Evolutionary conservation across 2,888 invertebrate genomes (phyloP).

Genomic region (Masnerella sp.): DNA sequence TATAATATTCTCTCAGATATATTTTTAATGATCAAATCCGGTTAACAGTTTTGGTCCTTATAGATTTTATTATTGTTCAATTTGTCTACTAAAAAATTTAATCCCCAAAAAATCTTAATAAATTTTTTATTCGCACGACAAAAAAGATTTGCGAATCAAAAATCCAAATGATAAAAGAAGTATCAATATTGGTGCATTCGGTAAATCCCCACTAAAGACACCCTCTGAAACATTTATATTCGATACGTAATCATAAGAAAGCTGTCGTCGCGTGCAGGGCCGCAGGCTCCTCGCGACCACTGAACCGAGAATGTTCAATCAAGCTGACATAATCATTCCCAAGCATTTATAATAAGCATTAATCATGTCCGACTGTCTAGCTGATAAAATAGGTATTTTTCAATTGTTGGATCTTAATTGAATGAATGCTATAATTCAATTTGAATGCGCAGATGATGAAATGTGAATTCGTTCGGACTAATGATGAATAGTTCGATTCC

Average conservation of each 20-base stretch:
- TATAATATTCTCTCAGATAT: no score
- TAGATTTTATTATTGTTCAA: no score
- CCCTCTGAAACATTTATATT: constrained; percentile 57
- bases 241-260: constrained; percentile 44
- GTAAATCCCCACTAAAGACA: constrained; percentile 52
- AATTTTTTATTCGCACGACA: no score
- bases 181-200: constrained; percentile 10
- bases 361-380: constrained; percentile 27
- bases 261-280: constrained; percentile 57
- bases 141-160: background rate
- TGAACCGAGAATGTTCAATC: constrained; percentile 47
- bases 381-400: constrained; percentile 3
- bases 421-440: constrained; percentile 14
- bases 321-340: constrained; percentile 47
- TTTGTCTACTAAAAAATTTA: no score
- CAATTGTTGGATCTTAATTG: constrained; percentile 15
- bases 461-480: no score
- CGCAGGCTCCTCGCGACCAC: constrained; percentile 44
- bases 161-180: constrained; percentile 3
- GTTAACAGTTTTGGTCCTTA: no score
- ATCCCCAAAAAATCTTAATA: no score
- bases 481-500: no score
- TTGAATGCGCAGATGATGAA: no score
- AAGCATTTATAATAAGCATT: constrained; percentile 41
- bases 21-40: constrained; percentile 32